Conservation (phyloP, 1,140 invertebrate genomes). For the Lucilia cuprina region DNA sequence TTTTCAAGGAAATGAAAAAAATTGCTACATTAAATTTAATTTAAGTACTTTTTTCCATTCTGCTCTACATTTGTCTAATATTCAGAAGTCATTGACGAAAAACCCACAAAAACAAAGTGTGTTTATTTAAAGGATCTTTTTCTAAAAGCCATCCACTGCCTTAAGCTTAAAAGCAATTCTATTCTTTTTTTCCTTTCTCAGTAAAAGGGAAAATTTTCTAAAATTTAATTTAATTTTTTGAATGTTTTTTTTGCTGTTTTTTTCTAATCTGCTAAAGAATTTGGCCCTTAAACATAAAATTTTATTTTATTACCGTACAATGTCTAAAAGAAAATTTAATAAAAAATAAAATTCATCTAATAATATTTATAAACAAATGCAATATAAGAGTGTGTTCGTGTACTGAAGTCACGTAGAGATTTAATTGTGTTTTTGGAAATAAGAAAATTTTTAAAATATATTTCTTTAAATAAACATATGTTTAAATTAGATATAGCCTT, state of each 20-base stretch:
- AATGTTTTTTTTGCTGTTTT: not conserved
- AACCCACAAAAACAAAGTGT: slow-evolving; percentile 21
- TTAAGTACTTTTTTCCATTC: not conserved
- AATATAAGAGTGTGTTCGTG: not conserved
- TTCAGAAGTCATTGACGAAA: slow-evolving; percentile 22
- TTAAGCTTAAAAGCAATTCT: not conserved
- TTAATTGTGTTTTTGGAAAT: not conserved
- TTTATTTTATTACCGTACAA: slow-evolving; percentile 2
- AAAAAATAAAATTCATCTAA: not conserved
- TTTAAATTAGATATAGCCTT: no score
- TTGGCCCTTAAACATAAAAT: not conserved
- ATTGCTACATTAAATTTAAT: not conserved
- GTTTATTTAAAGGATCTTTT: not conserved
- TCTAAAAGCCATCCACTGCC: not conserved
- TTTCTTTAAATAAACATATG: not conserved
- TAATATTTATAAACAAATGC: not conserved
- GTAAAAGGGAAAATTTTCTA: not conserved
- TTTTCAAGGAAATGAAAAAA: not conserved
- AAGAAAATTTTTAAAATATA: not conserved
- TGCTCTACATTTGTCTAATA: not conserved
- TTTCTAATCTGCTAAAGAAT: not conserved
- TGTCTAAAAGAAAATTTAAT: not conserved
- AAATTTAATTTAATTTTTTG: not conserved
- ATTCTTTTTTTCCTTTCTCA: no score
- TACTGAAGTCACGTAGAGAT: not conserved